phyloP scores from a whole-genome alignment of 1,140 invertebrate species.

The Steinernema feltiae region DNA sequence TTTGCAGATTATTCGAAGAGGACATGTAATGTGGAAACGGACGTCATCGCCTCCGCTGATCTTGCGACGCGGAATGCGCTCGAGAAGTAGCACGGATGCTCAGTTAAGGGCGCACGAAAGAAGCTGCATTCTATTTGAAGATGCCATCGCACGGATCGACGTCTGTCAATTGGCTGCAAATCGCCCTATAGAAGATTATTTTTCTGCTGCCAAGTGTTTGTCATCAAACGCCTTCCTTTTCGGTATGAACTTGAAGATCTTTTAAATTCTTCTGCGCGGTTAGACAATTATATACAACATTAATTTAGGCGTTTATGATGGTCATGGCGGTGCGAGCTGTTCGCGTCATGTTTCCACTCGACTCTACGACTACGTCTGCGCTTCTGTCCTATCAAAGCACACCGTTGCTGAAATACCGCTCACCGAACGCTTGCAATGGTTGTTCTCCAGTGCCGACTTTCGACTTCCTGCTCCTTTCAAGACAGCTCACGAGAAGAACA shows the following conservation, averaged over 20 bases:
- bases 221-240: conserved; percentile 51
- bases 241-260: too few relatives aligned
- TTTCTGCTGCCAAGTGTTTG: conserved; percentile 53
- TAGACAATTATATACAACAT: too few relatives aligned
- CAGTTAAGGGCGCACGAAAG: conserved; percentile 42
- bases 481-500: conserved; percentile 40
- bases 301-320: conserved; percentile 57
- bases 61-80: conserved; percentile 20
- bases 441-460: conserved; percentile 48
- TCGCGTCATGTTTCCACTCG: conserved; percentile 48
- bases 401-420: conserved; percentile 39
- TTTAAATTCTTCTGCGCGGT: too few relatives aligned
- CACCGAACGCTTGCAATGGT: conserved; percentile 49
- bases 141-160: conserved; percentile 43
- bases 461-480: conserved; percentile 40
- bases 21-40: conserved; percentile 11
- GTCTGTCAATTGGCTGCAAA: conserved; percentile 53
- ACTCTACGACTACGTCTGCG: conserved; percentile 48
- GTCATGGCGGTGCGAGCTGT: conserved; percentile 43
- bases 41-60: background rate
- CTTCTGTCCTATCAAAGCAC: conserved; percentile 35
- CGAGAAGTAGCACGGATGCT: conserved; percentile 32
- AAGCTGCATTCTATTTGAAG: conserved; percentile 33
- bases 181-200: conserved; percentile 54
- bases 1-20: background rate